Evolutionary conservation across 2,113 vertebrate genomes (phyloP).

Genomic region (Phaethon lepturus): DNA sequence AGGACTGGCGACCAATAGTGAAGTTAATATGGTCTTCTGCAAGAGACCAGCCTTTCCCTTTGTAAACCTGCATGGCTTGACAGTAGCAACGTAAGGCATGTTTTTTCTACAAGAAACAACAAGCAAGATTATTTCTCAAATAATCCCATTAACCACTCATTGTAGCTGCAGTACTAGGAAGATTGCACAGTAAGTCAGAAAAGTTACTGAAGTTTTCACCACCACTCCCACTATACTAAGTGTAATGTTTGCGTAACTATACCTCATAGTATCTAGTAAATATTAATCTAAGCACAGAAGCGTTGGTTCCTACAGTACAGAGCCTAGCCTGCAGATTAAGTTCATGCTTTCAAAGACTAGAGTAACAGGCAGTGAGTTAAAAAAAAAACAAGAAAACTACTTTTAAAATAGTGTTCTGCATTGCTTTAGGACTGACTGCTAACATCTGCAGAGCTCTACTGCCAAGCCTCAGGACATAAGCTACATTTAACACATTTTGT

Average conservation of each 20-base stretch:
- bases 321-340: background rate
- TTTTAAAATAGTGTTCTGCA: background rate
- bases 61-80: slow-evolving; percentile 98
- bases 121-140: background rate
- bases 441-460: background rate
- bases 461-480: background rate
- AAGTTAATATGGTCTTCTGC: slow-evolving; percentile 99
- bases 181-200: background rate
- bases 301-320: background rate
- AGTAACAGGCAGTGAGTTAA: background rate
- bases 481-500: background rate
- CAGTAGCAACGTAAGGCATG: slow-evolving; percentile 96
- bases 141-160: background rate
- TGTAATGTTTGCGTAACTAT: background rate
- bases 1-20: slow-evolving; percentile 96
- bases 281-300: background rate
- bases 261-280: background rate
- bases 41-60: slow-evolving; percentile 94
- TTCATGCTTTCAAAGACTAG: background rate
- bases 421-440: background rate
- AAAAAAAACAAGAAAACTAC: background rate
- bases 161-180: background rate
- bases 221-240: accelerated
- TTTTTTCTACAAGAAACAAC: slow-evolving; percentile 81
- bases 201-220: background rate